A percentile compares a stretch with the other conserved stretches of the same genome.
Conservation (phyloP, 2,797 vertebrate genomes). For the Bradypus variegatus region DNA sequence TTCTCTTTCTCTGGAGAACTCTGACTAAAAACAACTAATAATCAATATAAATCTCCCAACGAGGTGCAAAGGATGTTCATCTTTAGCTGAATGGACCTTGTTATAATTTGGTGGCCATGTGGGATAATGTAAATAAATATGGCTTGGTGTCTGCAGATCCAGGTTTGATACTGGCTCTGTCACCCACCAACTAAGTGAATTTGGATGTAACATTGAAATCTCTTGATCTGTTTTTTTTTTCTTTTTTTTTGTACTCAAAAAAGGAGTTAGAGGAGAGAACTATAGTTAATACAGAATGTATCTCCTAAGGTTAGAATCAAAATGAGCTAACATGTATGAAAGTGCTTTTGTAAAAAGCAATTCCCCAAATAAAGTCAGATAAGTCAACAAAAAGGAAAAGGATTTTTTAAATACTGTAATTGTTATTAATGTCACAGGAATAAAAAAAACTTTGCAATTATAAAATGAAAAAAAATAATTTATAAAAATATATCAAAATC, state of each 20-base stretch:
- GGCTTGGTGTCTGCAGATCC: background rate
- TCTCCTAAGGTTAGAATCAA: background rate
- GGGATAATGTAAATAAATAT: background rate
- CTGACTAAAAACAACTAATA: background rate
- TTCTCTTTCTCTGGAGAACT: no score
- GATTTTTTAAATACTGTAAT: background rate
- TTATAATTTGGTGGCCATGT: background rate
- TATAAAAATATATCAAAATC: conserved; percentile 36
- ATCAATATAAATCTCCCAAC: background rate
- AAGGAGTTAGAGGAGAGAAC: accelerated
- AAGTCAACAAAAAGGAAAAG: background rate
- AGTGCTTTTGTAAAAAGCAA: background rate
- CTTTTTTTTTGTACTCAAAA: background rate
- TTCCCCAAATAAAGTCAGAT: background rate
- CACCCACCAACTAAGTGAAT: background rate
- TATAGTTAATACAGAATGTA: background rate
- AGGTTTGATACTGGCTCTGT: background rate
- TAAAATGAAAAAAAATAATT: conserved; percentile 44
- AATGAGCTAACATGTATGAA: background rate
- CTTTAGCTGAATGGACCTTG: background rate
- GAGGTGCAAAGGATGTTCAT: background rate
- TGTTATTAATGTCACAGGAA: background rate
- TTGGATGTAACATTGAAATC: background rate
- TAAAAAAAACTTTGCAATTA: background rate
- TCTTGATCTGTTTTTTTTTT: background rate